Percentiles rank a stretch among this genome's conserved stretches.
phyloP scores from a whole-genome alignment of 2,113 vertebrate genomes.

The Canis aureus region DNA sequence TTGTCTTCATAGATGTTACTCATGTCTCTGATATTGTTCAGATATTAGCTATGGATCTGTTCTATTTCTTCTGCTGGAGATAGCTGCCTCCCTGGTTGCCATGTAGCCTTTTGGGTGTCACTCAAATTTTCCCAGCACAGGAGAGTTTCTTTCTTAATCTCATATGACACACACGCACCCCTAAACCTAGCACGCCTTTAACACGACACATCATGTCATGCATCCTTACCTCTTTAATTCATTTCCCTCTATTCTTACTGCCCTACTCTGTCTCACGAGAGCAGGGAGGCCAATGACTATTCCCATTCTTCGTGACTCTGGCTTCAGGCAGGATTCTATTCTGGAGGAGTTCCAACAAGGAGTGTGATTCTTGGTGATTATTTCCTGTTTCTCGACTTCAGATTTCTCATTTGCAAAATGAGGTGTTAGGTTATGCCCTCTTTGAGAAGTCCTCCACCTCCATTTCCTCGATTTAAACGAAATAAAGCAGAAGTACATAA shows the following conservation, averaged over 20 bases:
- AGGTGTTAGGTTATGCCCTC: background rate
- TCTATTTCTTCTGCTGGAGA: background rate
- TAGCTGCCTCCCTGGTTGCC: background rate
- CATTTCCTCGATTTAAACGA: background rate
- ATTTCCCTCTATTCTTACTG: background rate
- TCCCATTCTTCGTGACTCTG: rapidly evolving
- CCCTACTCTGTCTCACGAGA: no score
- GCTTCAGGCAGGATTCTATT: background rate
- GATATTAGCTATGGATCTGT: background rate
- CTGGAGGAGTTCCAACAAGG: no score
- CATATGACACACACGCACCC: background rate
- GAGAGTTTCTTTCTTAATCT: background rate
- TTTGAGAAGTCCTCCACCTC: background rate
- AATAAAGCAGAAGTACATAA: background rate
- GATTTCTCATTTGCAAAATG: background rate
- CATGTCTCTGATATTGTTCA: background rate
- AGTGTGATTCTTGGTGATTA: background rate
- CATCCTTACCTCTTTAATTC: background rate
- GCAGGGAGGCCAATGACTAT: no score
- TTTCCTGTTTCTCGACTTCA: background rate
- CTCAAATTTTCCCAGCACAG: background rate
- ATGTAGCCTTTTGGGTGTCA: background rate
- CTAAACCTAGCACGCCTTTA: no score
- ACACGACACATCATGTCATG: background rate
- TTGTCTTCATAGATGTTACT: background rate